A percentile compares a stretch with the other conserved stretches of the same genome.
Conservation (phyloP, 30 jellyfish, hydroid and myxozoan species). For the Chrysaora quinquecirrha region DNA sequence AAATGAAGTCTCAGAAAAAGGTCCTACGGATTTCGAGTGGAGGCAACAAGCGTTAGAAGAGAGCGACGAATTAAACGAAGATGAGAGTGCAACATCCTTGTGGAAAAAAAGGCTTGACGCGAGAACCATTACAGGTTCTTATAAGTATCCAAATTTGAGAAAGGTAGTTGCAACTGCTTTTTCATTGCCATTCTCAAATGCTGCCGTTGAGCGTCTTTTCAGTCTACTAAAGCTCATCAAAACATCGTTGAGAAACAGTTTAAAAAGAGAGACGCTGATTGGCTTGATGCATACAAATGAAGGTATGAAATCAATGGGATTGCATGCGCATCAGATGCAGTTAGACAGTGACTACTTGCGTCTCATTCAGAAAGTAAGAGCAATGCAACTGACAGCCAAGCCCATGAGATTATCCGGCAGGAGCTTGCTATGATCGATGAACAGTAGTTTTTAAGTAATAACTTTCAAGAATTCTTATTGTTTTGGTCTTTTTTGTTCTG, state of each 20-base stretch:
- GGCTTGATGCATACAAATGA: conserved; percentile 51
- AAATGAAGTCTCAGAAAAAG: background rate
- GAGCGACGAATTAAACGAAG: background rate
- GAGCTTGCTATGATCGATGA: no score
- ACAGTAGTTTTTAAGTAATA: no score
- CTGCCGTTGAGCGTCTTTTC: conserved; percentile 18
- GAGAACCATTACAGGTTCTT: background rate
- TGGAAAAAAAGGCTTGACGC: conserved; percentile 28
- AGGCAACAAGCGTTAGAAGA: conserved; percentile 40
- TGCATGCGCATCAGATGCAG: conserved; percentile 29
- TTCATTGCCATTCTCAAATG: conserved; percentile 31
- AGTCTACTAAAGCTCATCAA: conserved; percentile 2
- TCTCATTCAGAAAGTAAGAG: conserved; percentile 16
- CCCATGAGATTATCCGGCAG: conserved; percentile 18
- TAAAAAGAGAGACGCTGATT: conserved; percentile 23
- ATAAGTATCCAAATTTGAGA: conserved; percentile 23
- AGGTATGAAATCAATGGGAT: conserved; percentile 32
- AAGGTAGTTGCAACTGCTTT: conserved; percentile 11
- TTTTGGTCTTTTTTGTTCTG: no score
- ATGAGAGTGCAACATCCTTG: conserved; percentile 3
- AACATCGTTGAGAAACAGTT: conserved; percentile 24
- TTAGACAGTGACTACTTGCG: conserved; percentile 10
- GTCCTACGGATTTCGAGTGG: conserved; percentile 16
- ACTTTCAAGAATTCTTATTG: no score
- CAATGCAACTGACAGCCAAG: conserved; percentile 44